These are phyloP conservation scores for Microcaecilia unicolor DNA, from an alignment of 2,797 vertebrate species.

Conservation along the genomic window DNA sequence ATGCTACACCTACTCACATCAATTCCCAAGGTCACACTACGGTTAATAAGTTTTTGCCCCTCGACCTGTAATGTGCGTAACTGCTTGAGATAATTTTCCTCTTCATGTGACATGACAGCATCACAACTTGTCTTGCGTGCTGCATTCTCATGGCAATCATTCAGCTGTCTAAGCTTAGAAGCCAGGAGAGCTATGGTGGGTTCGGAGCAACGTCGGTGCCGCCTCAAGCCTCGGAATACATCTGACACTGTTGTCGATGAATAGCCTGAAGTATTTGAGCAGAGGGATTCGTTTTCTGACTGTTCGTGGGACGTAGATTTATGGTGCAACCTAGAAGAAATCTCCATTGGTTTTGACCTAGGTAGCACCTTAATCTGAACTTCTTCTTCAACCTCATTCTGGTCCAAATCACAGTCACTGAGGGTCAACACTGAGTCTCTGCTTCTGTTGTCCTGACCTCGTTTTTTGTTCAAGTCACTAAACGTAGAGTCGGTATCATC, in stretches of 20 bases:
- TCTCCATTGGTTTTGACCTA: conserved; percentile 43
- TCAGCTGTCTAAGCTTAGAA: conserved; percentile 8
- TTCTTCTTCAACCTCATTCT: conserved; percentile 51
- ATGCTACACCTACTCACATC: conserved; percentile 24
- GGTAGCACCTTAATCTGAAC: conserved; percentile 45
- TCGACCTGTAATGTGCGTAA: conserved; percentile 37
- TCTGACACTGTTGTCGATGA: conserved; percentile 23
- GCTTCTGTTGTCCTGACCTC: conserved; percentile 70
- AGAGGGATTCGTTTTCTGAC: not conserved
- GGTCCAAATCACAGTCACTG: conserved; percentile 76
- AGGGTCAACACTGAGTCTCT: conserved; percentile 85
- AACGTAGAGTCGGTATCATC: conserved; percentile 75
- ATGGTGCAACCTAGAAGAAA: conserved; percentile 29
- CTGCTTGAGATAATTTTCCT: conserved; percentile 42
- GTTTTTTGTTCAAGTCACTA: conserved; percentile 60
- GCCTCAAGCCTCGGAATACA: conserved; percentile 38
- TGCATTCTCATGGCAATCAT: conserved; percentile 27
- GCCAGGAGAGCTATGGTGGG: conserved; percentile 57
- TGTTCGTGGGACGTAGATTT: conserved; percentile 30
- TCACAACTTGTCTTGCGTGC: conserved; percentile 79
- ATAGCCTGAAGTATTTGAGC: conserved; percentile 15
- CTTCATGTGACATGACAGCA: conserved; percentile 43
- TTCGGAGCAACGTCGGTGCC: conserved; percentile 76
- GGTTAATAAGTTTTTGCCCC: conserved; percentile 35
- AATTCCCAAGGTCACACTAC: conserved; percentile 30